Evolutionary conservation across 2,797 vertebrate genomes (phyloP), one percentile per base, ranked within the genome.

Genomic region (Squalus acanthias): DNA sequence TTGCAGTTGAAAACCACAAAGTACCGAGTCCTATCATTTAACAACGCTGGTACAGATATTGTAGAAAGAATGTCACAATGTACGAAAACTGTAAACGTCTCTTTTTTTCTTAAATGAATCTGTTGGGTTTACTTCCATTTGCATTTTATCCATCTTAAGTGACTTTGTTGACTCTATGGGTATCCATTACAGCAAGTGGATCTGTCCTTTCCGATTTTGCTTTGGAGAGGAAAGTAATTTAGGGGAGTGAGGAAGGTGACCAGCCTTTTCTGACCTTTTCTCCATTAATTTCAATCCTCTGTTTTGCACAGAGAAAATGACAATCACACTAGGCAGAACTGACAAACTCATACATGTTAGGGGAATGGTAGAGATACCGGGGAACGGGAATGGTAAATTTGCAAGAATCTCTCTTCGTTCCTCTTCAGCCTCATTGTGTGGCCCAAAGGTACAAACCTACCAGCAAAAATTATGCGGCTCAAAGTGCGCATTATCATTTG

Each of bases 261-360:
- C 98, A 97, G 97, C 97, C 97, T 97, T 98, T 98, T 94, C 98
- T 98, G 98, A 98, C 98, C 98, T 98, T 98, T 98, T 98, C 99
- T 98, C 97, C 98, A 98, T 98, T 98, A 97, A 98, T 99, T 98
- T 98, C 97, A 97, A 97, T 98, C 97, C 97, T 97, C 96, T 96
- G 96, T 97, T 96, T 97, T 29, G 97, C 79, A 39, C 97, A 96
- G 97, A 96, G 97, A 98, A 98, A 98, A 96, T 98, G 97, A 98
- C 98, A 98, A 97, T 98, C 98, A 98, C 97, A 22, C 97, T 97
- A 97, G 97, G 97, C 96, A 98, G 97, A 97, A 97, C 98, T 98
- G 98, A 98, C 98, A 98, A 98, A 97, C 98, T 98, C 98, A 98
- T 98, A 98, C 65, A 46, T 93, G 91, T 69, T 67, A 46, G 91